These are phyloP conservation scores for Holocentrus rufus DNA, from an alignment of 2,797 vertebrate genomes.

Conservation along the genomic window DNA sequence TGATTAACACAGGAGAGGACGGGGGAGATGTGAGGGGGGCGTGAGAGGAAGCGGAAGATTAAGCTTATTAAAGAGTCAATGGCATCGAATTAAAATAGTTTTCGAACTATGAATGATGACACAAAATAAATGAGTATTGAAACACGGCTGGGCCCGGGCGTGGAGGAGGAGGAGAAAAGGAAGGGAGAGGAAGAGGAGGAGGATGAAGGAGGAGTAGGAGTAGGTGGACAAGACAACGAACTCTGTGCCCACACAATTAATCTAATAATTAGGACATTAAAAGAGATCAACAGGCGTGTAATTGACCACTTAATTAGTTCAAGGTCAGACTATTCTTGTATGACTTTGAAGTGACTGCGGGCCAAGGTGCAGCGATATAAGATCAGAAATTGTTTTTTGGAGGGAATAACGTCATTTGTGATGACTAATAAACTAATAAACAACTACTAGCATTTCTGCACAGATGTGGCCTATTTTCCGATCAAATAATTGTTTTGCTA, in stretches of 20 bases:
- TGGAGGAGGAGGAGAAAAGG: conserved; percentile 64
- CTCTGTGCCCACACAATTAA: conserved; percentile 75
- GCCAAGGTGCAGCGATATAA: not conserved
- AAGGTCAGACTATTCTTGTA: conserved; percentile 77
- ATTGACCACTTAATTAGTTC: conserved; percentile 82
- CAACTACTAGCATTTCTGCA: conserved; percentile 23
- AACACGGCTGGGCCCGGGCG: conserved; percentile 51
- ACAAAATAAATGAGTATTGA: conserved; percentile 66
- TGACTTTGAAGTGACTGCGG: conserved; percentile 63
- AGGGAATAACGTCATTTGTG: conserved; percentile 16
- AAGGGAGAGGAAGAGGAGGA: conserved; percentile 53
- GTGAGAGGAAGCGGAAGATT: conserved; percentile 49
- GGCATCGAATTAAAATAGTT: conserved; percentile 59
- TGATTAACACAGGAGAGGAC: conserved; percentile 53
- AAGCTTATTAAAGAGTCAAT: conserved; percentile 66
- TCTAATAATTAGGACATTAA: conserved; percentile 82
- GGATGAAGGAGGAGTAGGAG: conserved; percentile 55
- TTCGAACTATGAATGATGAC: conserved; percentile 63
- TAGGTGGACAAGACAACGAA: conserved; percentile 77
- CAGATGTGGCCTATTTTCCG: not conserved
- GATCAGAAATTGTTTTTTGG: conserved; percentile 11
- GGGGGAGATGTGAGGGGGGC: conserved; percentile 47
- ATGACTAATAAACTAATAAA: conserved; percentile 21
- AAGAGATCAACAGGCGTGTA: conserved; percentile 83
- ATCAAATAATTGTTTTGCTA: conserved; percentile 1